Percentiles rank a stretch among this genome's conserved stretches.
These are phyloP conservation scores for Lottia scabra DNA, from an alignment of 2,888 invertebrate genomes.

Conservation along the genomic window DNA sequence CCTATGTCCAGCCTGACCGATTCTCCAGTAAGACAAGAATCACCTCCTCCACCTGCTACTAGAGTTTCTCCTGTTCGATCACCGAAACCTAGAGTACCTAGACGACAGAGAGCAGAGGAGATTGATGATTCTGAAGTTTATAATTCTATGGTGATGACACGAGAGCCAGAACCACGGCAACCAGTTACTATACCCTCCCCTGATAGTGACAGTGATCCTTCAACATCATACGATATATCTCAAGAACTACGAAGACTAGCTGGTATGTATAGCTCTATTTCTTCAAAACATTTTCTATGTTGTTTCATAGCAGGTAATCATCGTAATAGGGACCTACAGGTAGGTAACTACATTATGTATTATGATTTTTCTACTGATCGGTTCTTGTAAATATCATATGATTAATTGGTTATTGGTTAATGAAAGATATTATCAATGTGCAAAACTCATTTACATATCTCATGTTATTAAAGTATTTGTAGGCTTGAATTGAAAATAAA, in stretches of 20 bases:
- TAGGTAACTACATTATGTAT: no score
- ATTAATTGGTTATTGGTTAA: no score
- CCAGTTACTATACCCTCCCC: constrained; percentile 12
- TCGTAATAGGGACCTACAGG: no score
- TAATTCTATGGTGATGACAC: constrained; percentile 8
- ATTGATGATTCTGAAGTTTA: neutral
- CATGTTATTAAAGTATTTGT: neutral
- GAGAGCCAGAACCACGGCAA: constrained; percentile 25
- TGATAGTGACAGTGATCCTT: constrained; percentile 50
- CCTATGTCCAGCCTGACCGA: constrained; percentile 2
- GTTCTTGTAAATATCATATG: no score
- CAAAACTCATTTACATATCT: neutral
- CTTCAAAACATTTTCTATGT: no score
- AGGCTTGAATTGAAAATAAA: neutral
- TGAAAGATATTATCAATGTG: no score
- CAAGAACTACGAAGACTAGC: constrained; percentile 49
- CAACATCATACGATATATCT: constrained; percentile 52
- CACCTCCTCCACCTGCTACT: constrained; percentile 34
- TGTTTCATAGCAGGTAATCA: no score
- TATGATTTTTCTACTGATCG: no score
- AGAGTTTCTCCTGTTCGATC: constrained; percentile 44
- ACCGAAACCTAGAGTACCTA: constrained; percentile 27
- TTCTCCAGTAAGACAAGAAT: neutral
- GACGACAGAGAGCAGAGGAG: constrained; percentile 3
- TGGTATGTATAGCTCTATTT: constrained; percentile 32